Evolutionary conservation across 2,888 invertebrate genomes (phyloP).

Genomic region (Agrochola circellaris): DNA sequence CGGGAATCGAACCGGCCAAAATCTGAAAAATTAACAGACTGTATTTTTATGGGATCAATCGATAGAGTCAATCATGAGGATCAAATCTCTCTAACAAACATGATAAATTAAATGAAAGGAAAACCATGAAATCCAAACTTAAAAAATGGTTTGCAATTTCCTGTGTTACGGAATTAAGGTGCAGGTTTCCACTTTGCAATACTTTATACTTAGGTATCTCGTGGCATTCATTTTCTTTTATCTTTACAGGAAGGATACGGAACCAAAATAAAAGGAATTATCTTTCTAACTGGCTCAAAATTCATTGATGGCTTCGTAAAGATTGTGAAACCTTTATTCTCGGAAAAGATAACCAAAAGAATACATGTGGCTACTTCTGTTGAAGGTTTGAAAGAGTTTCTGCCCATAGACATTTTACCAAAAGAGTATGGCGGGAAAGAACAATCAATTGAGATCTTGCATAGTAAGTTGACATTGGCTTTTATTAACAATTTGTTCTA

Average conservation of each 20-base stretch:
- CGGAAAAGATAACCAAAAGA: constrained; percentile 47
- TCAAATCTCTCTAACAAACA: no score
- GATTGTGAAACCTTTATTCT: constrained; percentile 73
- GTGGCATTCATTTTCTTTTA: background rate
- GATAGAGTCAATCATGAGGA: no score
- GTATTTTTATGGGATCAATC: no score
- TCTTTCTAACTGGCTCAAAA: constrained; percentile 79
- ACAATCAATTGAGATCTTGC: constrained; percentile 54
- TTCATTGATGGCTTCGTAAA: constrained; percentile 77
- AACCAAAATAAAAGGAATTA: constrained; percentile 77
- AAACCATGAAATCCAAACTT: no score
- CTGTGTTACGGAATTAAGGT: no score
- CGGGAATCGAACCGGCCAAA: no score
- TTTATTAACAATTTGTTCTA: background rate
- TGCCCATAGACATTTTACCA: constrained; percentile 72
- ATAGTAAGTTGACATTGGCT: constrained; percentile 45
- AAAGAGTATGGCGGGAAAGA: constrained; percentile 75
- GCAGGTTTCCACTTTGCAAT: no score
- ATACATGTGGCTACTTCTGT: constrained; percentile 60
- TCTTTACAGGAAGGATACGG: constrained; percentile 71
- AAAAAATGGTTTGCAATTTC: no score
- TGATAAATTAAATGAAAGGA: no score
- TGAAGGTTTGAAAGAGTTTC: constrained; percentile 64
- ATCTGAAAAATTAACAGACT: no score
- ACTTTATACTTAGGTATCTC: no score